Evolutionary conservation across 1,140 invertebrate species (phyloP).

Genomic region (Campodea augens): DNA sequence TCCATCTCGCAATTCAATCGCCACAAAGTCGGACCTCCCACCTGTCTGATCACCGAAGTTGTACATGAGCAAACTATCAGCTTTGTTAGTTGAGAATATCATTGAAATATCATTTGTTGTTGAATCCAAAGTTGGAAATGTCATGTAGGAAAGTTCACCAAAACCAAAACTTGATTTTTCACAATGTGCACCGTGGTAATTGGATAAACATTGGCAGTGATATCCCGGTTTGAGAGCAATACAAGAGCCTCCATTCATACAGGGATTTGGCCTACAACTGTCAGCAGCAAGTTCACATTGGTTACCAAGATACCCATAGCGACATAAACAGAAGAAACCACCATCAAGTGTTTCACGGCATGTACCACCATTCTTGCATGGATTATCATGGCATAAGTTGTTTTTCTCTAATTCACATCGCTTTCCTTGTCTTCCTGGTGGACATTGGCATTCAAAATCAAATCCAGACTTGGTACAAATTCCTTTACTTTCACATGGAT

Average conservation of each 20-base stretch:
- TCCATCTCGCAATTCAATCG: constrained; percentile 66
- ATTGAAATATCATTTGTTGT: constrained; percentile 79
- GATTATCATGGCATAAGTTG: constrained; percentile 60
- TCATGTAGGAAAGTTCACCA: constrained; percentile 69
- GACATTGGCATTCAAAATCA: constrained; percentile 65
- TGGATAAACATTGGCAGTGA: constrained; percentile 66
- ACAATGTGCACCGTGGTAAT: constrained; percentile 70
- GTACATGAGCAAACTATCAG: constrained; percentile 66
- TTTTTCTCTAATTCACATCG: constrained; percentile 64
- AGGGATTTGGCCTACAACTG: constrained; percentile 76
- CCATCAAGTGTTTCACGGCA: constrained; percentile 69
- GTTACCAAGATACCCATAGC: constrained; percentile 69
- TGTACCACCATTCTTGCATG: constrained; percentile 73
- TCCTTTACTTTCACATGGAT: constrained; percentile 61
- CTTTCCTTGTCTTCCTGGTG: constrained; percentile 51
- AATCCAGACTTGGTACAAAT: constrained; percentile 61
- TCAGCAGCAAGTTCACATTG: constrained; percentile 69
- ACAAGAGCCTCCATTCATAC: constrained; percentile 63
- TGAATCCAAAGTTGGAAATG: constrained; percentile 61
- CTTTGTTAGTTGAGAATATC: constrained; percentile 74
- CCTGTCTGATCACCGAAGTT: constrained; percentile 72
- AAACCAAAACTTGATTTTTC: constrained; percentile 79
- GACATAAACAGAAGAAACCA: constrained; percentile 74
- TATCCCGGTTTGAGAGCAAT: constrained; percentile 63
- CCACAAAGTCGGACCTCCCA: constrained; percentile 77